Evolutionary conservation across 2,888 invertebrate species (phyloP), one percentile per base, ranked within the genome.

Genomic region (Mamestra brassicae): DNA sequence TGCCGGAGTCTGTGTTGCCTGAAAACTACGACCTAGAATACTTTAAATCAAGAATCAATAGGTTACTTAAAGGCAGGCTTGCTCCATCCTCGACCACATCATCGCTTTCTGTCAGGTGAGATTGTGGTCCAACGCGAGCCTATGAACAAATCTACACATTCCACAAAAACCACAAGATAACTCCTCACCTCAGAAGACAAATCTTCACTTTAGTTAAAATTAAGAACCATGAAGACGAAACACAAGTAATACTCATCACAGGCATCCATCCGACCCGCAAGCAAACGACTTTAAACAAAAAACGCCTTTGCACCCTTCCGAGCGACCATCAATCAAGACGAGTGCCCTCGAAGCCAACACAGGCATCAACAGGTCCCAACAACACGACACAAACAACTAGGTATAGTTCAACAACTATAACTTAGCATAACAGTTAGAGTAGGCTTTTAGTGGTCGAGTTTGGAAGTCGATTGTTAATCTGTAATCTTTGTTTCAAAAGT

Each of bases 311-410:
- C 11, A 3, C 42, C 61, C 58, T 11, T 36, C 17, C 36, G n/a
- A 38, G 58, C 50, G 58, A 58, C 60, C 63, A 66, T 81, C 62
- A 54, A 80, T 72, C 66, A 71, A 50, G 58, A 17, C n/a, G 11
- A 72, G 72, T 11, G 78, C 78, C 26, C 73, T 78, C 78, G 52
- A 73, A 17, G 45, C 42, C 72, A 55, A 45, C 75, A 34, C 65
- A 13, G 15, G 15, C 15, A 50, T 45, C 45, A 45, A 38, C 54
- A 26, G 45, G 38, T 64, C 50, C 60, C 47, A 47, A 54, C 83
- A 64, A 61, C 71, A 45, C 73, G 10, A 63, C 1, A n/a, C 55
- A n/a, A 57, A 67, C 77, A 57, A 57, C 67, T 76, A 42, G 55
- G 17, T 47, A 15, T 60, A 17, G 50, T 26, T 54, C 45, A 54